phyloP scores from a whole-genome alignment of 1,140 invertebrate species.

The Megalonaias nervosa region DNA sequence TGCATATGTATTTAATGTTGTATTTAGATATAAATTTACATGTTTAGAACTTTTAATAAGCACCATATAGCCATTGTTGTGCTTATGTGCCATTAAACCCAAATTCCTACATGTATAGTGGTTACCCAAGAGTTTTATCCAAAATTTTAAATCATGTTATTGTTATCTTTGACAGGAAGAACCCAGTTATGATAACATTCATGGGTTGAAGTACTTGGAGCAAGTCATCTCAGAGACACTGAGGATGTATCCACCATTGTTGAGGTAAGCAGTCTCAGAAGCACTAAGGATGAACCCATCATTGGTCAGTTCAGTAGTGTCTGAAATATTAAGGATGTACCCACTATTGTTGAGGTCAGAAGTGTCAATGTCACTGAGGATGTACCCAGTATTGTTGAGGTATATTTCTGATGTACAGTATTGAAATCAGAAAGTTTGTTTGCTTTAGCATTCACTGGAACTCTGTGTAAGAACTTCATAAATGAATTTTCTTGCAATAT shows the following conservation, averaged over 20 bases:
- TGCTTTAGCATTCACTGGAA: too few relatives aligned
- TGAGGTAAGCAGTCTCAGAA: slow-evolving; percentile 1
- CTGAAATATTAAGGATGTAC: slow-evolving; percentile 19
- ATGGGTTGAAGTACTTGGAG: slow-evolving; percentile 42
- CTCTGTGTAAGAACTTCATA: too few relatives aligned
- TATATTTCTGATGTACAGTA: not conserved
- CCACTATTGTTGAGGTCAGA: slow-evolving; percentile 12
- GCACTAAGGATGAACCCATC: slow-evolving; percentile 37
- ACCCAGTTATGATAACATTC: slow-evolving; percentile 32
- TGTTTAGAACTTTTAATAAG: too few relatives aligned
- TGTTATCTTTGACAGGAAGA: not conserved
- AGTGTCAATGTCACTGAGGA: not conserved
- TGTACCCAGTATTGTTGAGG: slow-evolving; percentile 38
- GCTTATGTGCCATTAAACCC: too few relatives aligned
- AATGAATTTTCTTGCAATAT: too few relatives aligned
- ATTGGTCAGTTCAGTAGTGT: not conserved
- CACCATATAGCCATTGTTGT: too few relatives aligned
- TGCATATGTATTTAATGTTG: too few relatives aligned
- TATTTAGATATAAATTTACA: too few relatives aligned
- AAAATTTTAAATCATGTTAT: too few relatives aligned
- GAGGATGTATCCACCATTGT: slow-evolving; percentile 42
- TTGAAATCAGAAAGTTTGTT: too few relatives aligned
- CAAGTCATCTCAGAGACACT: slow-evolving; percentile 40
- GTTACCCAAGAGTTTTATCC: too few relatives aligned
- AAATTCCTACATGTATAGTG: too few relatives aligned